These are phyloP conservation scores for Xanthia icteritia DNA, from an alignment of 2,888 invertebrate genomes.

Conservation along the genomic window DNA sequence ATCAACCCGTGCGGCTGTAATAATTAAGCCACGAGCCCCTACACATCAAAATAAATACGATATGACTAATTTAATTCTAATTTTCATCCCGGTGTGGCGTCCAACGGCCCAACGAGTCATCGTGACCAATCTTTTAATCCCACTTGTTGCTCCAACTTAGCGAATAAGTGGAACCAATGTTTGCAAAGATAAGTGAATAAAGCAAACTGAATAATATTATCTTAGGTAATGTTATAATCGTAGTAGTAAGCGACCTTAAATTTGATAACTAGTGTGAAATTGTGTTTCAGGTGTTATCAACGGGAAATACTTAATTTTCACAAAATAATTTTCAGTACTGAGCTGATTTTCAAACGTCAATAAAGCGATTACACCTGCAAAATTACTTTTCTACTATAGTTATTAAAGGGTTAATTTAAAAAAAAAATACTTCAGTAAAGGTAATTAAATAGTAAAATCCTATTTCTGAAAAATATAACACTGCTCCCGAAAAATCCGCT, in stretches of 20 bases:
- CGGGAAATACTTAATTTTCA: background rate
- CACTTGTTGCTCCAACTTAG: slow-evolving; percentile 55
- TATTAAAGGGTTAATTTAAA: background rate
- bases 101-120: slow-evolving; percentile 39
- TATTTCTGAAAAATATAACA: background rate
- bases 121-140: slow-evolving; percentile 52
- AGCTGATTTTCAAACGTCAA: background rate
- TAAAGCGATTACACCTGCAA: background rate
- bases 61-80: background rate
- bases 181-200: slow-evolving; percentile 46
- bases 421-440: no score
- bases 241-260: background rate
- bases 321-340: no score
- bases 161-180: slow-evolving; percentile 35
- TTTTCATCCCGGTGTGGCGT: slow-evolving; percentile 3
- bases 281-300: background rate
- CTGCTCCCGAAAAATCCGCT: background rate
- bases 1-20: no score
- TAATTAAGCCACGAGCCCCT: no score
- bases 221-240: background rate
- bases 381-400: background rate
- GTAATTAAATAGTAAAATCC: background rate
- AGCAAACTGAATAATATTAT: slow-evolving; percentile 21
- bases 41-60: background rate
- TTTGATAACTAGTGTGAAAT: background rate